Evolutionary conservation across 2,113 vertebrate genomes (phyloP), one percentile per base, ranked within the genome.

Genomic region (Pseudorasbora parva): DNA sequence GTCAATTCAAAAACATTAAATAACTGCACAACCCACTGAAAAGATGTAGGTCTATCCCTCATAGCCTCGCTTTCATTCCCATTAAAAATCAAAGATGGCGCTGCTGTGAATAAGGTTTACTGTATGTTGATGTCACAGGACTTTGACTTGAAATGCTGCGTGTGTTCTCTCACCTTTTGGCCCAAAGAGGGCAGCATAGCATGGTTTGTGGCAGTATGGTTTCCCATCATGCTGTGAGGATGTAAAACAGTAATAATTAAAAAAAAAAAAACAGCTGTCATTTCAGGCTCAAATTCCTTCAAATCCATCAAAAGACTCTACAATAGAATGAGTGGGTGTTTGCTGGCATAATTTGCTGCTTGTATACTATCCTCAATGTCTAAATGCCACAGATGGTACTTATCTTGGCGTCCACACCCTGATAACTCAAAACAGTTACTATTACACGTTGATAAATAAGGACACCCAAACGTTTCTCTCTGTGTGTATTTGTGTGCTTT

Each of bases 141-240:
- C 17, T 33, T 33, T 0, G 30, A 41, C 19, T 2, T 21, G 17
- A 68, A 68, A 68, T 21, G 33, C 4, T 69, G 5, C n/a, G 19
- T 15, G 66, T 41, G 21, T 78, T 27, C 92, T 27, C 92, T 90
- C 49, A 97, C 96, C 96, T 94, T 95, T 96, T 78, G 95, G 96
- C 86, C 96, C 96, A 78, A 95, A 97, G 92, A 97, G 95, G 91
- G 95, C 94, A 88, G 95, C 95, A 87, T 97, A 97, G 91, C 96
- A 97, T 23, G 96, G 96, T 85, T 96, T 96, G 93, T 97, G 95
- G 93, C 96, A 97, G 90, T 96, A 97, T 2, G 96, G 96, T 83
- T 94, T 92, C 84, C 95, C 96, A 1, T 95, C 95, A 21, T 97
- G 96, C 96, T 97, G 93, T 37, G 47, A 85, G 43, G 51, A 77